A percentile compares a stretch with the other conserved stretches of the same genome.
Conservation (phyloP, 2,797 vertebrate genomes). For the Liparis tanakae region DNA sequence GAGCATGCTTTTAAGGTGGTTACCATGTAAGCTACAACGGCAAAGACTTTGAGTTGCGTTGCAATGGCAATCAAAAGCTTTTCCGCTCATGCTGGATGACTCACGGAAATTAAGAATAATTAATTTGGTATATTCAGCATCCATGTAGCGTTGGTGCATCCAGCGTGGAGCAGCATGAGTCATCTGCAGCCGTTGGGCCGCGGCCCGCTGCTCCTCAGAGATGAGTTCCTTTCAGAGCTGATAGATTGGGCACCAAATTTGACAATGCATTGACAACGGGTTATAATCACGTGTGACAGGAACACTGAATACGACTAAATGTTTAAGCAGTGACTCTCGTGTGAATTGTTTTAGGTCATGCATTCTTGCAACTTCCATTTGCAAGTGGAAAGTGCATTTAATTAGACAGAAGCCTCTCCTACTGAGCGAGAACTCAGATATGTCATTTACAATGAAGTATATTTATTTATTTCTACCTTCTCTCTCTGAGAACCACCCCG, state of each 20-base stretch:
- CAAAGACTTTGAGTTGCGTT: not conserved
- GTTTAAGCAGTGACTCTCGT: no score
- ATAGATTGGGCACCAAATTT: no score
- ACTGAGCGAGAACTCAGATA: not conserved
- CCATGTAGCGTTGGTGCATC: not conserved
- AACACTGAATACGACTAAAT: no score
- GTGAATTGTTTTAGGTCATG: no score
- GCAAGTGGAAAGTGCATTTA: no score
- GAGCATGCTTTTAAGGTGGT: no score
- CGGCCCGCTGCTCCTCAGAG: no score
- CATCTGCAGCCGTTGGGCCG: no score
- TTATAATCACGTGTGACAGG: no score
- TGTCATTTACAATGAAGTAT: not conserved
- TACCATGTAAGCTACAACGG: not conserved
- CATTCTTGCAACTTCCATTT: no score
- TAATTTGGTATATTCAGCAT: not conserved
- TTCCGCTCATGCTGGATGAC: not conserved
- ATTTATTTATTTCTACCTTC: not conserved
- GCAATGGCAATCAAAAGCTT: not conserved
- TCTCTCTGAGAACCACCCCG: not conserved
- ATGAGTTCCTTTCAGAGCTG: no score
- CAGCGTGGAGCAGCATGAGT: not conserved
- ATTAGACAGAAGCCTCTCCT: not conserved
- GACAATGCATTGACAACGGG: no score
- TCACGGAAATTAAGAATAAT: not conserved